Conservation (phyloP, 2,888 invertebrate species). For the Alitta virens region DNA sequence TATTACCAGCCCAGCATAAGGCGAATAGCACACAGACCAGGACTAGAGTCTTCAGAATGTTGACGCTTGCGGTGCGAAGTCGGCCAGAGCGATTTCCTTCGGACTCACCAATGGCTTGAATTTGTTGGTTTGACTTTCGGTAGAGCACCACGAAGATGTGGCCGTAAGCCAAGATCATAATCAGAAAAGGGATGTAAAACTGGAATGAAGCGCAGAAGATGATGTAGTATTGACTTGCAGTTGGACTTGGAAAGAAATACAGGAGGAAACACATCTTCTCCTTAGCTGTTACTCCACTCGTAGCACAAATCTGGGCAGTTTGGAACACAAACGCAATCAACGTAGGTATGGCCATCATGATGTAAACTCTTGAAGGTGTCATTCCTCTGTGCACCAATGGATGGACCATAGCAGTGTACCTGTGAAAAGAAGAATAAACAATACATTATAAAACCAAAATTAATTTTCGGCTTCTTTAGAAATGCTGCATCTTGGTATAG, state of each 20-base stretch:
- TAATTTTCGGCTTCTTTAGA: too few species aligned
- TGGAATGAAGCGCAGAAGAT: slow-evolving; percentile 4
- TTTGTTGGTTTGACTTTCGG: neutral
- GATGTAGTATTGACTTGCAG: neutral
- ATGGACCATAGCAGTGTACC: too few species aligned
- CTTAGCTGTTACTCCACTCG: neutral
- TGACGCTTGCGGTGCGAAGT: neutral
- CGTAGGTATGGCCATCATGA: too few species aligned
- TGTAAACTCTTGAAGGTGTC: too few species aligned
- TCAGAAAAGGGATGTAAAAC: slow-evolving; percentile 1
- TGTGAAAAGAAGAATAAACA: too few species aligned
- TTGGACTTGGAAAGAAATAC: neutral
- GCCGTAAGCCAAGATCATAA: slow-evolving; percentile 7
- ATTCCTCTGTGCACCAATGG: too few species aligned
- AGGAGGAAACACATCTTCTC: neutral
- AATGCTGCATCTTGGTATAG: too few species aligned
- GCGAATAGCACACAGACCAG: slow-evolving; percentile 4
- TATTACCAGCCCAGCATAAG: slow-evolving; percentile 2
- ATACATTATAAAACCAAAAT: too few species aligned
- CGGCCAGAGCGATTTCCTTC: too few species aligned
- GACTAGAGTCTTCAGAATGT: slow-evolving; percentile 7
- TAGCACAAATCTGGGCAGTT: too few species aligned
- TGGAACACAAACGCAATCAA: too few species aligned
- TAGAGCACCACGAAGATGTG: neutral
- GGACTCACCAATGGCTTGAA: too few species aligned